Base-by-base conservation (phyloP, 2,113 vertebrate genomes). In the Pagrus major region DNA sequence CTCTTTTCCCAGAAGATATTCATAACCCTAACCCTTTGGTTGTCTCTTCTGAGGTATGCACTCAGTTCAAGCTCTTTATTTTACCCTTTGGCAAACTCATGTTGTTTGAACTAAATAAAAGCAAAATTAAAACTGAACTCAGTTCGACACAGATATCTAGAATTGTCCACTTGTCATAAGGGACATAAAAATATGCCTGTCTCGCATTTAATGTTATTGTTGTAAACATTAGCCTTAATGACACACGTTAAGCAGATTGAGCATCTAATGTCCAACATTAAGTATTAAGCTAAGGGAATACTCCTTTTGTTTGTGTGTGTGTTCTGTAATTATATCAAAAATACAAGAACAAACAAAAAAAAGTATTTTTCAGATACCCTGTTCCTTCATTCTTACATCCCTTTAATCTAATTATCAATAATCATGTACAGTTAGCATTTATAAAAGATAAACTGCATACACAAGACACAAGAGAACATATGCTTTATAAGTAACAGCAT, bases 401-500 rank as follows among this genome's bases (percentile, higher is more conserved):
- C n/a, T n/a, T n/a, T n/a, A n/a, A n/a, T n/a, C n/a, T n/a, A n/a
- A n/a, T n/a, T n/a, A n/a, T n/a, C n/a, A 49, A 1, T 51, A 31
- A 47, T 61, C 14, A 60, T 21, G 15, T 18, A n/a, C 1, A 69
- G 51, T 42, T 14, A 41, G 25, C 56, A 9, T 42, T 20, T 1
- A 39, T 21, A 49, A 56, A 37, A 23, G 21, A 59, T 42, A 20
- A 49, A 14, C 10, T 16, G 6, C 6, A n/a, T n/a, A 11, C 35
- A 71, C 55, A 35, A 29, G 21, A 49, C 14, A 44, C 55, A 11
- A 52, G 2, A 9, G 54, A 73, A 61, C 33, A 51, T 52, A 49
- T 54, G 69, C 74, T 58, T 67, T 27, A 58, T 51, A 60, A 75
- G 44, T 9, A 59, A 49, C 49, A 49, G 31, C 74, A 60, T 64